Percentiles rank a stretch among this genome's conserved stretches.
phyloP scores from a whole-genome alignment of 2,113 vertebrate species.

The rat (Rattus norvegicus) region GRCr8 NC_086037.1:12141001-12141500 shows the following conservation, averaged over 20 bases:
- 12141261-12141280: not conserved
- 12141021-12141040: not conserved
- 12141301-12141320: not conserved
- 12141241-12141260: too few species aligned
- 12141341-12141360: too few species aligned
- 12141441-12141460: not conserved
- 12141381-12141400: not conserved
- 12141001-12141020: not conserved
- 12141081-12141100: not conserved
- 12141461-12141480: not conserved
- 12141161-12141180: not conserved
- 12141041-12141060: not conserved
- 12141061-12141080: not conserved
- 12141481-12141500: not conserved
- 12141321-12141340: not conserved
- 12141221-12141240: not conserved
- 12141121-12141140: not conserved
- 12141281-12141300: not conserved
- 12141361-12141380: not conserved
- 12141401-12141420: not conserved
- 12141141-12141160: not conserved
- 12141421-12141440: not conserved
- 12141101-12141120: not conserved
- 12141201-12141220: too few species aligned
- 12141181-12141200: not conserved